Percentiles rank a stretch among this genome's conserved stretches.
Conservation (phyloP, 2,797 vertebrate genomes). For the Siniperca scherzeri region DNA sequence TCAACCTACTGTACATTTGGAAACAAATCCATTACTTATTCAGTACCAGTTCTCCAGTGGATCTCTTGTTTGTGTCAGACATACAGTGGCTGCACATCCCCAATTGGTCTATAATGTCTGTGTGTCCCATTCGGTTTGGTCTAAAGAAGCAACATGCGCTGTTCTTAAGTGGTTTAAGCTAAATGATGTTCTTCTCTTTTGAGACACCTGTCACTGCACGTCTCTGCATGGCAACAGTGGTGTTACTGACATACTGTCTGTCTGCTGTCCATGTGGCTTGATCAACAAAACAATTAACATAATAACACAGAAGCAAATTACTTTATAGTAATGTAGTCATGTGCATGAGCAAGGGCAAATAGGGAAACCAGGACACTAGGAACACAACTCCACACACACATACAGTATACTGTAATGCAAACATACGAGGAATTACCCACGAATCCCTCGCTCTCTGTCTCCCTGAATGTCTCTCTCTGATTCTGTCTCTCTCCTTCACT, state of each 20-base stretch:
- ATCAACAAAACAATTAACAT: constrained; percentile 1
- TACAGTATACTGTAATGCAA: neutral
- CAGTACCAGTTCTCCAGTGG: neutral
- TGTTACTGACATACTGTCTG: neutral
- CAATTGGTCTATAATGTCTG: neutral
- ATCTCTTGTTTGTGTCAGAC: neutral
- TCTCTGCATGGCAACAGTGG: too few relatives aligned
- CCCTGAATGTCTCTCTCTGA: neutral
- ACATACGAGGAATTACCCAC: constrained; percentile 12
- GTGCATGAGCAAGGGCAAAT: neutral
- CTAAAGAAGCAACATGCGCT: neutral
- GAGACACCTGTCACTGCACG: neutral
- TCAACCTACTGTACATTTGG: neutral
- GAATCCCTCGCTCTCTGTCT: constrained; percentile 6
- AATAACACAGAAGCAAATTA: neutral
- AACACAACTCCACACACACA: constrained; percentile 17
- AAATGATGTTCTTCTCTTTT: neutral
- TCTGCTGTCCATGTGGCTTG: neutral
- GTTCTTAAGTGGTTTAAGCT: neutral
- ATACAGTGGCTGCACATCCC: neutral
- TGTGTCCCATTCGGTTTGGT: neutral
- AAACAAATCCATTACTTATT: neutral
- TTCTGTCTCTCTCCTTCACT: neutral
- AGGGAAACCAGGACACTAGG: neutral
- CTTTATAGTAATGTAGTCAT: neutral